These are phyloP conservation scores for Lethenteron camtschaticum DNA, from an alignment of 2,113 vertebrate genomes.

Conservation along the genomic window DNA sequence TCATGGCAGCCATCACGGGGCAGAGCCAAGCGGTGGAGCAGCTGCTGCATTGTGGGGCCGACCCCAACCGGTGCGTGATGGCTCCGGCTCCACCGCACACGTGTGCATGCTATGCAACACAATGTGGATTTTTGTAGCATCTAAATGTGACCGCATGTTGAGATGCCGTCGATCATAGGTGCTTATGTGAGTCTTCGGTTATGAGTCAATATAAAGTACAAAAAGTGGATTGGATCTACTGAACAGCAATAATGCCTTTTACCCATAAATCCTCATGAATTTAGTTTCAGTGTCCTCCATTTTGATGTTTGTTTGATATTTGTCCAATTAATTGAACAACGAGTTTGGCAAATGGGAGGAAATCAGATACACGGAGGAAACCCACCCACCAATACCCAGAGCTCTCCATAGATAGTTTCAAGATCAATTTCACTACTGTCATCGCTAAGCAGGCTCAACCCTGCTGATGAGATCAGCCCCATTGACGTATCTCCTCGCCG, in stretches of 20 bases:
- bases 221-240: too few species aligned
- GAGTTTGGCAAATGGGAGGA: too few species aligned
- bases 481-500: background rate
- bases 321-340: too few species aligned
- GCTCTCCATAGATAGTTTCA: too few species aligned
- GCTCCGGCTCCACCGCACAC: background rate
- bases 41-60: conserved; percentile 36
- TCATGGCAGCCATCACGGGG: conserved; percentile 35
- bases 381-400: too few species aligned
- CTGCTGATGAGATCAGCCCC: background rate
- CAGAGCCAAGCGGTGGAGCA: conserved; percentile 27
- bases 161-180: background rate
- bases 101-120: background rate
- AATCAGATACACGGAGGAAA: too few species aligned
- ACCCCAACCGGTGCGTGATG: conserved; percentile 44
- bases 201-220: background rate
- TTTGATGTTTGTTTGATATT: too few species aligned
- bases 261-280: too few species aligned
- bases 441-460: background rate
- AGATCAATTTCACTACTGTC: too few species aligned
- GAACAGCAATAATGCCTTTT: too few species aligned
- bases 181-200: background rate
- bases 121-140: background rate
- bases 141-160: background rate
- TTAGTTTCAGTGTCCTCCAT: too few species aligned